Percentiles rank a stretch among this genome's conserved stretches.
phyloP scores from a whole-genome alignment of 2,113 vertebrate species.

The Sceloporus tristichus region DNA sequence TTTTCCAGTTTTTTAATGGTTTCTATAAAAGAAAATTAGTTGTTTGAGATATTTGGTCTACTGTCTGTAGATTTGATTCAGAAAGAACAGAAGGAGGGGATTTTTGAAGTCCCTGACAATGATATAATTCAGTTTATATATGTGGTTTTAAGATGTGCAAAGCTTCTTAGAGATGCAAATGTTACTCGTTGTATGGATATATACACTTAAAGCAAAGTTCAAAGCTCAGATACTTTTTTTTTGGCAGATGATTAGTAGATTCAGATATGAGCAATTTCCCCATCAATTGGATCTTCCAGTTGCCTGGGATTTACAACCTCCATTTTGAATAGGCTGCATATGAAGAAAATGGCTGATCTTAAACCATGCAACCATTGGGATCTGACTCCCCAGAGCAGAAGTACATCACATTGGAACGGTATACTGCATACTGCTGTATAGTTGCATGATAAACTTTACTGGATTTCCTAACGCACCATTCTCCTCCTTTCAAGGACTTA shows the following conservation, averaged over 20 bases:
- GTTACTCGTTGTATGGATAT: background rate
- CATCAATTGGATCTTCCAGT: constrained; percentile 14
- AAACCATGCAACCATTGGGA: constrained; percentile 16
- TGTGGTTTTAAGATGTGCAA: constrained; percentile 10
- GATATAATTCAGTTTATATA: background rate
- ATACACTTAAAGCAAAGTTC: constrained; percentile 1
- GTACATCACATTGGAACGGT: constrained; percentile 25
- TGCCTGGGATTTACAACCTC: constrained; percentile 31
- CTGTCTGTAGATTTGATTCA: background rate
- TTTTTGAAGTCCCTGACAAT: background rate
- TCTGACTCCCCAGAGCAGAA: constrained; percentile 37
- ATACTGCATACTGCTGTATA: constrained; percentile 39
- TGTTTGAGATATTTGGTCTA: background rate
- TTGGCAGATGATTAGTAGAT: background rate
- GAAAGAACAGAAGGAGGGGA: background rate
- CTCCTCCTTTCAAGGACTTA: constrained; percentile 71
- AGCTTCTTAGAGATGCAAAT: background rate
- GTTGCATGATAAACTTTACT: constrained; percentile 40
- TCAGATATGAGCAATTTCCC: background rate
- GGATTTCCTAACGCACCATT: constrained; percentile 64
- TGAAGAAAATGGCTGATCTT: constrained; percentile 32
- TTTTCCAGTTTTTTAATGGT: background rate
- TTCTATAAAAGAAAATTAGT: constrained; percentile 1
- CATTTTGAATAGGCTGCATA: constrained; percentile 45
- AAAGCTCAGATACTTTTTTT: background rate